Conservation (phyloP, 2,888 invertebrate genomes). For the Drosophila neutralis region DNA sequence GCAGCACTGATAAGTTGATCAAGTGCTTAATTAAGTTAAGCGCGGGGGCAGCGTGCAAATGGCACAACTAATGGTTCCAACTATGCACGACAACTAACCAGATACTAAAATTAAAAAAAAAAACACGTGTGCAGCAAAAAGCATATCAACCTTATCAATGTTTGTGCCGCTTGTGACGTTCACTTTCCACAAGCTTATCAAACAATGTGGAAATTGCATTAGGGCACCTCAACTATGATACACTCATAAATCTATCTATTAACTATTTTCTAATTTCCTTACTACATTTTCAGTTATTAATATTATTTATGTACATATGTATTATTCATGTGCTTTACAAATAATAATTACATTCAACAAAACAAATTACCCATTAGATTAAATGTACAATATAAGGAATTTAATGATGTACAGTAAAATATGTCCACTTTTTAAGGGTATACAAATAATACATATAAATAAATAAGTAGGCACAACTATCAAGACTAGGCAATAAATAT, state of each 20-base stretch:
- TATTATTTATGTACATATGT: neutral
- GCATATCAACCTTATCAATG: constrained; percentile 38
- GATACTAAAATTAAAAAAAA: constrained; percentile 37
- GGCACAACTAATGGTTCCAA: constrained; percentile 39
- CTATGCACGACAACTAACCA: constrained; percentile 24
- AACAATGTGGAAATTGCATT: neutral
- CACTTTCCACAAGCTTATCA: constrained; percentile 54
- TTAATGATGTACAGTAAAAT: neutral
- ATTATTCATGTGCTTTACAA: neutral
- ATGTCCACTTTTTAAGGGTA: neutral
- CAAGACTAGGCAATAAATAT: neutral
- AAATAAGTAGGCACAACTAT: constrained; percentile 13
- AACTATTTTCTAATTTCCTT: too few species aligned
- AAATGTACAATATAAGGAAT: neutral
- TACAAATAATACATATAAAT: neutral
- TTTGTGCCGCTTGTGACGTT: constrained; percentile 51
- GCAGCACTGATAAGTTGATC: constrained; percentile 67
- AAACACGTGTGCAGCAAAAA: constrained; percentile 27
- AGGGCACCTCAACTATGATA: neutral
- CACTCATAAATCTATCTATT: neutral
- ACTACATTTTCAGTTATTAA: neutral
- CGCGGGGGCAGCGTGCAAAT: constrained; percentile 15
- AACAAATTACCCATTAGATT: neutral
- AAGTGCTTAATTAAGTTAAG: constrained; percentile 78
- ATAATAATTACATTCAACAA: neutral